phyloP scores from a whole-genome alignment of 2,888 invertebrate species.

The Microchrysa polita region DNA sequence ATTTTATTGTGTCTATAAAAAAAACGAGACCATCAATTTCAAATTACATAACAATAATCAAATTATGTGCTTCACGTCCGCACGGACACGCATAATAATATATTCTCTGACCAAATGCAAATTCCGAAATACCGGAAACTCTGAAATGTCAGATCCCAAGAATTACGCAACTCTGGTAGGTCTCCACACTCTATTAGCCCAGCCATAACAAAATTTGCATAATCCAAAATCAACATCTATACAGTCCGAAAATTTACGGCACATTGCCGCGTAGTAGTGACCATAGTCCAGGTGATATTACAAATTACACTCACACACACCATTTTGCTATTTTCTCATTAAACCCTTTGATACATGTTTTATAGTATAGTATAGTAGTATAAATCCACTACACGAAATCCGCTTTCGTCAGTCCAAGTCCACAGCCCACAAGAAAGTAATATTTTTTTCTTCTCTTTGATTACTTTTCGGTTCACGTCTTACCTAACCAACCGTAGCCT shows the following conservation, averaged over 20 bases:
- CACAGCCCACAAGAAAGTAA: not conserved
- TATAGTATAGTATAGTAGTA: no score
- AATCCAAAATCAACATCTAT: slow-evolving; percentile 8
- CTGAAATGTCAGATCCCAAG: not conserved
- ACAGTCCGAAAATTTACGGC: not conserved
- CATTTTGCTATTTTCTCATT: no score
- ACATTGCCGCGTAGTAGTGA: not conserved
- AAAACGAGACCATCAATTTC: no score
- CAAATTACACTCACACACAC: no score
- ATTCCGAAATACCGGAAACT: slow-evolving; percentile 25
- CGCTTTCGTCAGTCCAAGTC: no score
- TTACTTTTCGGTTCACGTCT: not conserved
- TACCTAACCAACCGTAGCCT: not conserved
- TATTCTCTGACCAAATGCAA: slow-evolving; percentile 18
- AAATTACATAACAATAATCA: no score
- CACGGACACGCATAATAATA: no score
- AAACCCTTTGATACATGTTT: no score
- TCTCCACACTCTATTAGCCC: not conserved
- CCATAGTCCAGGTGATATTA: no score
- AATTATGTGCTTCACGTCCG: no score
- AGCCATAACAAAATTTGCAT: not conserved
- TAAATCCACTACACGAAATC: no score
- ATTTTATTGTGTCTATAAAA: no score
- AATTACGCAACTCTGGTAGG: not conserved
- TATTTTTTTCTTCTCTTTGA: not conserved